Base-by-base conservation (phyloP, 2,113 vertebrate species). In the Pseudopodoces humilis region DNA sequence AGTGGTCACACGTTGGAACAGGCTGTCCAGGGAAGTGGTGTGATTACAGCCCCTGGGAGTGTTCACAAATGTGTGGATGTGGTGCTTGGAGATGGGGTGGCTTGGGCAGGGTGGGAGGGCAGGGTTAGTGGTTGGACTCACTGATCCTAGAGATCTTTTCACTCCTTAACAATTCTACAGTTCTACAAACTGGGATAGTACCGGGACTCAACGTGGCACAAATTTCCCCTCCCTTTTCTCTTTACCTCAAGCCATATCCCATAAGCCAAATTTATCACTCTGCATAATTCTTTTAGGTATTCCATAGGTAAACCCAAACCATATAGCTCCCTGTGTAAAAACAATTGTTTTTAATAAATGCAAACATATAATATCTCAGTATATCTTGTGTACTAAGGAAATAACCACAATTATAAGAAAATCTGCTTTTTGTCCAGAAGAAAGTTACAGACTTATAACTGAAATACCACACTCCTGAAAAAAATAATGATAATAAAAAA, bases 131-230 rank as follows among this genome's bases (percentile, higher is more conserved):
- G 9, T 35, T 53, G 70, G 20, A 35, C 53, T 83, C 39, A 47
- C 0, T 41, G 30, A 15, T 5, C 20, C 39, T 18, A 15, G 46
- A 35, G 13, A 11, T 41, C 30, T 53, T 62, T n/a, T 21, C 39
- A 24, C 47, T 25, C 28, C 9, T 22, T 53, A n/a, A 46, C 0
- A 0, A 52, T 17, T 52, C 62, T 46, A 8, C 24, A 53, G 0
- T 13, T 76, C 47, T 47, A 0, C 35, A 39, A 81, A 56, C 15
- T 68, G 18, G 6, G 9, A 44, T 47, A 19, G 86, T 72, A 50
- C 10, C 24, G 47, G 65, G 28, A 33, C 10, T 67, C 35, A 82
- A 16, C 11, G 16, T 3, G 10, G 35, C 46, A 80, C 6, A 62
- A 31, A 43, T 55, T 74, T 70, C 39, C 23, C 11, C 7, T 72